Percentiles rank a stretch among this genome's conserved stretches.
These are phyloP conservation scores for Coluber constrictor DNA, from an alignment of 2,797 vertebrate species.

Conservation along the genomic window DNA sequence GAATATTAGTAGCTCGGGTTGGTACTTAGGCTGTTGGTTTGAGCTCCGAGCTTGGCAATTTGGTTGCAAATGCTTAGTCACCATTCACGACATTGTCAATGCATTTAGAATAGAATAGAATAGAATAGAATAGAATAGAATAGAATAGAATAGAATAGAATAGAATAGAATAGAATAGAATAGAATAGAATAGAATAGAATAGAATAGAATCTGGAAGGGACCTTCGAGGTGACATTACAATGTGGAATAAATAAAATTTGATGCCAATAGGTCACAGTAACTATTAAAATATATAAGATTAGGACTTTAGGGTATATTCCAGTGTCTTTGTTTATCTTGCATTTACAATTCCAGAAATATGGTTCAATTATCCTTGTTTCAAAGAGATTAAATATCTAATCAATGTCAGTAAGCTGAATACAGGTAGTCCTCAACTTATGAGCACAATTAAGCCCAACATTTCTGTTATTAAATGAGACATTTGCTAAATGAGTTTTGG, in stretches of 20 bases:
- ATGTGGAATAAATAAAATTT: neutral
- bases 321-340: neutral
- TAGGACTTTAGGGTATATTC: neutral
- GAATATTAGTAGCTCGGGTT: no score
- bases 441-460: neutral
- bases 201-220: no score
- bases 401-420: neutral
- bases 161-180: no score
- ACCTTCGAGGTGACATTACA: neutral
- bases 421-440: neutral
- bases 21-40: no score
- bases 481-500: neutral
- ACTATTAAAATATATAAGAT: neutral
- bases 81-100: no score
- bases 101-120: no score
- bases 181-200: no score
- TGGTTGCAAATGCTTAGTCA: no score
- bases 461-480: neutral
- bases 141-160: no score
- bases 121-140: no score
- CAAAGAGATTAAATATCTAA: neutral
- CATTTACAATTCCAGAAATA: neutral
- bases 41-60: no score
- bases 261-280: neutral
- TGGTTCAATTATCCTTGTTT: neutral